Conservation (phyloP, 2,797 vertebrate genomes). For the Muscicapa striata region DNA sequence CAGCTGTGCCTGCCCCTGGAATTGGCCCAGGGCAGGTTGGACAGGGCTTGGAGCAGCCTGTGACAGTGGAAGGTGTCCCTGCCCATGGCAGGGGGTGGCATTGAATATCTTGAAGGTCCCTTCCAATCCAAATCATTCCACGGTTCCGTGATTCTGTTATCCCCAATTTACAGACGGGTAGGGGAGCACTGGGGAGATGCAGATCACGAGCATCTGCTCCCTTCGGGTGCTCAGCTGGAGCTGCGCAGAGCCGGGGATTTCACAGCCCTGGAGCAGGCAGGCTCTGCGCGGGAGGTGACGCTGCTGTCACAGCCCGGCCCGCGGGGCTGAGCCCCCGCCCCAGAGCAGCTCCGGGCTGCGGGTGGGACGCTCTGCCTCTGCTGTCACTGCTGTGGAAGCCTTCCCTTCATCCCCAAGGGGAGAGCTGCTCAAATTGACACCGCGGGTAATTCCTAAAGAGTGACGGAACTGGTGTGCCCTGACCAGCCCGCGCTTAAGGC, state of each 20-base stretch:
- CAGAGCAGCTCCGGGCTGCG: accelerated
- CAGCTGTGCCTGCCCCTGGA: background rate
- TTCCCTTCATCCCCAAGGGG: background rate
- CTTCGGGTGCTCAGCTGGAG: conserved; percentile 42
- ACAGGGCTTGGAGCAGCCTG: accelerated
- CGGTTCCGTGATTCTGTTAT: accelerated
- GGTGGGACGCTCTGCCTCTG: background rate
- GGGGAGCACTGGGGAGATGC: background rate
- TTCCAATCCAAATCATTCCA: background rate
- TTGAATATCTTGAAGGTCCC: background rate
- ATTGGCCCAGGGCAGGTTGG: background rate
- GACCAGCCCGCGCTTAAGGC: background rate
- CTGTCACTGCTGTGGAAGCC: accelerated
- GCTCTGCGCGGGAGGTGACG: conserved; percentile 17
- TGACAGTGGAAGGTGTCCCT: background rate
- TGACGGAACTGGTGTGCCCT: accelerated
- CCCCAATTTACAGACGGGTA: background rate
- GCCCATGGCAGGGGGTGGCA: background rate
- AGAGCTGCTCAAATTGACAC: background rate
- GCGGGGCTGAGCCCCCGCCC: background rate
- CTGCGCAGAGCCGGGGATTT: background rate
- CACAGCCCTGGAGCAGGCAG: background rate
- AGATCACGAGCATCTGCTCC: background rate
- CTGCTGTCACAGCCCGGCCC: background rate
- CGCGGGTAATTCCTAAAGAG: background rate